Percentiles rank a stretch among this genome's conserved stretches.
Conservation (phyloP, 37 sponge, comb jelly and placozoan species). For the Geodia barretti region DNA sequence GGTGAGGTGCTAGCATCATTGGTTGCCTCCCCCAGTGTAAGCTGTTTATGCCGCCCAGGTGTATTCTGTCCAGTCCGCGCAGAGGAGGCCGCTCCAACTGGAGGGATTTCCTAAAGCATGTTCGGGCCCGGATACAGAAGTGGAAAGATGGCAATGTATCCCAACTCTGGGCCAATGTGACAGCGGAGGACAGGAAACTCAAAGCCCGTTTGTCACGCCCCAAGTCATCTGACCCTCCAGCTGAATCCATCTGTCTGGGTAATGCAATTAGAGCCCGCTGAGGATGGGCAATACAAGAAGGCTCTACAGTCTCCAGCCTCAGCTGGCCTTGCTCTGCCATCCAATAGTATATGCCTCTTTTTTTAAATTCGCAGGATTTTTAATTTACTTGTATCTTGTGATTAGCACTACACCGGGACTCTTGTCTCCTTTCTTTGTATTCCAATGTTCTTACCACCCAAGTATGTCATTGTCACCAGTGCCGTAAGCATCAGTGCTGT, state of each 20-base stretch:
- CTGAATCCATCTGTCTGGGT: background rate
- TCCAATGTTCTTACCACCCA: too few relatives aligned
- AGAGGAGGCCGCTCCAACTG: background rate
- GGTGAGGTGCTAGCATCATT: background rate
- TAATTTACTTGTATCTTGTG: too few relatives aligned
- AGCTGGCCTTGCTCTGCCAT: background rate
- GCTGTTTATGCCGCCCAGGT: background rate
- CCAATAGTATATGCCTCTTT: too few relatives aligned
- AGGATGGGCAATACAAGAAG: constrained; percentile 13
- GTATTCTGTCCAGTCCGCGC: background rate
- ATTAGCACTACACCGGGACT: too few relatives aligned
- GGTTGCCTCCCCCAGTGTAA: background rate
- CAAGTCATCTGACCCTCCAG: background rate
- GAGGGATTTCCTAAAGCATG: background rate
- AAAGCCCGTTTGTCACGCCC: too few relatives aligned
- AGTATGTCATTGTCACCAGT: too few relatives aligned
- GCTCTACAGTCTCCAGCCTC: constrained; percentile 22
- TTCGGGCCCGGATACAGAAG: background rate
- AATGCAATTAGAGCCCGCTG: constrained; percentile 16
- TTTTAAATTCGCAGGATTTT: too few relatives aligned
- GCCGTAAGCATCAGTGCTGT: too few relatives aligned
- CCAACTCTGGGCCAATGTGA: background rate
- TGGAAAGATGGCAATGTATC: constrained; percentile 1
- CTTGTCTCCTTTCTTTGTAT: too few relatives aligned
- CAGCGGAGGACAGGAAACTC: background rate